Evolutionary conservation across 1,140 invertebrate genomes (phyloP).

Genomic region (Lordiphosa mommai): DNA sequence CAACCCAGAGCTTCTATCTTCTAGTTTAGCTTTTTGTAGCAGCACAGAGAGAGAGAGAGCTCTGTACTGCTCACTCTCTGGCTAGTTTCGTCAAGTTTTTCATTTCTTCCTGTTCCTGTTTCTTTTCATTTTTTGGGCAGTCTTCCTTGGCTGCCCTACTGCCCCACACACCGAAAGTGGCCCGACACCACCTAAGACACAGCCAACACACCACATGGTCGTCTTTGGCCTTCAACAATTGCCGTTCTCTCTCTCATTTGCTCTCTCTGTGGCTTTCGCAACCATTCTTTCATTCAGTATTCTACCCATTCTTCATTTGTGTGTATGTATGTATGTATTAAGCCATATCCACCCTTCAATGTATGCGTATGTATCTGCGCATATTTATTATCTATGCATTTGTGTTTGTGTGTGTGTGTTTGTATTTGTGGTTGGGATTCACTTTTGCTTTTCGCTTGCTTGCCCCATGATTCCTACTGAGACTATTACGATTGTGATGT

Average conservation of each 20-base stretch:
- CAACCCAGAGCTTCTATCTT: constrained; percentile 40
- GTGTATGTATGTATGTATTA: neutral
- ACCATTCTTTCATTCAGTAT: constrained; percentile 65
- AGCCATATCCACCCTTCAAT: neutral
- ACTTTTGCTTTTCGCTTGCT: constrained; percentile 59
- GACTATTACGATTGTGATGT: constrained; percentile 14
- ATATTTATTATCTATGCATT: constrained; percentile 35
- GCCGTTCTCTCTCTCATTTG: constrained; percentile 11
- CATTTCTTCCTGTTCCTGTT: constrained; percentile 72
- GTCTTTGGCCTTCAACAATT: constrained; percentile 47
- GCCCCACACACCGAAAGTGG: constrained; percentile 59
- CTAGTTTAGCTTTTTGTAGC: constrained; percentile 17
- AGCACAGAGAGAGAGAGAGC: constrained; percentile 1
- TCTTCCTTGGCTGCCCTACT: constrained; percentile 44
- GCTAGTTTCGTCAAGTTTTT: constrained; percentile 65
- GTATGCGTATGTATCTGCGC: constrained; percentile 15
- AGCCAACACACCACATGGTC: constrained; percentile 14
- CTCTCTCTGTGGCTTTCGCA: constrained; percentile 1
- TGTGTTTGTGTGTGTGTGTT: constrained; percentile 15
- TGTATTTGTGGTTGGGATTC: constrained; percentile 22
- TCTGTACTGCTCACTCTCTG: constrained; percentile 12
- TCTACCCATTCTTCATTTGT: constrained; percentile 25
- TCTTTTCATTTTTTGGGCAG: constrained; percentile 14
- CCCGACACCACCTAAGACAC: constrained; percentile 6
- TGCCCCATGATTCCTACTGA: constrained; percentile 22